These are phyloP conservation scores for Hydractinia symbiolongicarpus DNA, from an alignment of 30 jellyfish, hydroid and myxozoan genomes.

Conservation along the genomic window DNA sequence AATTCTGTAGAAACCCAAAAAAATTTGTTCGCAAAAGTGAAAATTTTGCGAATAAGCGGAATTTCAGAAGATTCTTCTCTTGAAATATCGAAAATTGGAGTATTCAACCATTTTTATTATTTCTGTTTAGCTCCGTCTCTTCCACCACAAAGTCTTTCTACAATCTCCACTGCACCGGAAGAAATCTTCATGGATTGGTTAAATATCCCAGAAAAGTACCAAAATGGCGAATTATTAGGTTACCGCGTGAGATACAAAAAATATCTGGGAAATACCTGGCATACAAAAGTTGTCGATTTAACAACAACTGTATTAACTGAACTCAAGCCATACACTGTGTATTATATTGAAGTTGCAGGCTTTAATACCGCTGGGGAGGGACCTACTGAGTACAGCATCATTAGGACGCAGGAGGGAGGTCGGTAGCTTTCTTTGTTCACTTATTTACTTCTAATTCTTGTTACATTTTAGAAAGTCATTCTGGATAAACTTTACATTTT, in stretches of 20 bases:
- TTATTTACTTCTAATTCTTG: background rate
- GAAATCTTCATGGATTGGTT: constrained; percentile 20
- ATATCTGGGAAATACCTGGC: background rate
- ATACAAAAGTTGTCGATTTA: background rate
- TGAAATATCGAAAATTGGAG: too few species aligned
- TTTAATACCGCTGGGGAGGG: constrained; percentile 14
- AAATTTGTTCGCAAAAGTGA: too few species aligned
- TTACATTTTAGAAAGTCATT: background rate
- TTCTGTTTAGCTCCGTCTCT: constrained; percentile 4
- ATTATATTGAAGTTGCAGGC: constrained; percentile 12
- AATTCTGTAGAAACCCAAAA: too few species aligned
- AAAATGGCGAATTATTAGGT: constrained; percentile 17
- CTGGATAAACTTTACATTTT: background rate
- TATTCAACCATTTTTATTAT: too few species aligned
- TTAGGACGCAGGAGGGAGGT: constrained; percentile 22
- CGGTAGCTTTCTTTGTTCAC: background rate
- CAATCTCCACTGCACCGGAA: background rate
- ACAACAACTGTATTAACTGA: background rate
- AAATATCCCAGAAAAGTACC: background rate
- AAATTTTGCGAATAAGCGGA: too few species aligned
- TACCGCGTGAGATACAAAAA: constrained; percentile 9
- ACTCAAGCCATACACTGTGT: constrained; percentile 12
- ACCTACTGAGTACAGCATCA: background rate
- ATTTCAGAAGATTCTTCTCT: too few species aligned
- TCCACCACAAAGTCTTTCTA: background rate